Evolutionary conservation across 2,888 invertebrate species (phyloP).

Genomic region (Brenthis ino): DNA sequence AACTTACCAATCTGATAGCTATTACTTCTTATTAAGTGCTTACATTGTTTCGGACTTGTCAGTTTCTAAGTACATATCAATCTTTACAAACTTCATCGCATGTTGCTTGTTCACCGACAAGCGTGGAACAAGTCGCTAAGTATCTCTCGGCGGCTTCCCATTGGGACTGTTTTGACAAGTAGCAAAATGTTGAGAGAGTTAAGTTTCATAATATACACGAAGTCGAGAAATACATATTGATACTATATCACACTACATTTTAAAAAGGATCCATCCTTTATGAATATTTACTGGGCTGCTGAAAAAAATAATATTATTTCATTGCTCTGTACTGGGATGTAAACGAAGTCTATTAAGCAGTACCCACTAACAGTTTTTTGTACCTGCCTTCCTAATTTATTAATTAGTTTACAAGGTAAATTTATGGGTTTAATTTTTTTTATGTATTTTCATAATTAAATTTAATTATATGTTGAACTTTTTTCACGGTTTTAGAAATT

Average conservation of each 20-base stretch:
- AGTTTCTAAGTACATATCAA: slow-evolving; percentile 35
- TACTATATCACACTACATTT: not conserved
- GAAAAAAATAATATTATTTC: no score
- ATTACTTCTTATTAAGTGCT: slow-evolving; percentile 11
- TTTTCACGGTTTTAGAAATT: no score
- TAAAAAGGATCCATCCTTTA: no score
- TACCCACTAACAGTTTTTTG: no score
- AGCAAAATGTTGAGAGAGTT: slow-evolving; percentile 22
- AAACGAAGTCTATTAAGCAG: no score
- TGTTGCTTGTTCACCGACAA: slow-evolving; percentile 36
- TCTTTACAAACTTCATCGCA: slow-evolving; percentile 37
- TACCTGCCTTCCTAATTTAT: no score
- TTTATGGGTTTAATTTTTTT: no score
- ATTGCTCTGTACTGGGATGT: no score
- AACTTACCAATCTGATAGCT: slow-evolving; percentile 19
- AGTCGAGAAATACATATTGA: slow-evolving; percentile 4
- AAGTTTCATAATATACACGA: slow-evolving; percentile 22
- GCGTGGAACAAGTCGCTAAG: slow-evolving; percentile 48
- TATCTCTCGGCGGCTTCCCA: slow-evolving; percentile 46
- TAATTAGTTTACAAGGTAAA: no score
- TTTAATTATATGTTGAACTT: no score
- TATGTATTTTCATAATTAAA: no score
- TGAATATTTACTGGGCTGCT: no score
- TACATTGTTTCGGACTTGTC: slow-evolving; percentile 23
- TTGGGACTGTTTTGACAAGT: slow-evolving; percentile 45